Percentiles rank a stretch among this genome's conserved stretches.
These are phyloP conservation scores for Prietella phreatophila DNA, from an alignment of 2,113 vertebrate species.

Conservation along the genomic window DNA sequence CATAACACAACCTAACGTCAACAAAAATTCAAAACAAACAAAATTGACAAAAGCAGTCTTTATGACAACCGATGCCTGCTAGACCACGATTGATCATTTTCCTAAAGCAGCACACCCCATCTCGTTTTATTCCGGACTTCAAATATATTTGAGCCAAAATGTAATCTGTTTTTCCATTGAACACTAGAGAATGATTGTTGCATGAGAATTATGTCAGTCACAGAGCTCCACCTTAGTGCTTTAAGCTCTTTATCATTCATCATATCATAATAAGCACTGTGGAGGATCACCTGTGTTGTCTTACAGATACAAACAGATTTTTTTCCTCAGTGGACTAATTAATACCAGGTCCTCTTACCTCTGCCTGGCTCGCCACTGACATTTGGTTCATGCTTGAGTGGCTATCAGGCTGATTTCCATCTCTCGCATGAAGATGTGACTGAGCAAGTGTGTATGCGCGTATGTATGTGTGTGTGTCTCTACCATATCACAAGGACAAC, in stretches of 20 bases:
- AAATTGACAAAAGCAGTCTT: neutral
- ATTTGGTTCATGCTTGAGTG: constrained; percentile 82
- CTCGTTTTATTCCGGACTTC: neutral
- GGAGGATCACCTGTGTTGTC: constrained; percentile 66
- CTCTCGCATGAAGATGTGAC: constrained; percentile 67
- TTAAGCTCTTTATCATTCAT: constrained; percentile 50
- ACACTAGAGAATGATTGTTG: neutral
- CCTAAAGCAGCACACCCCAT: neutral
- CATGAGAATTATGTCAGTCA: constrained; percentile 12
- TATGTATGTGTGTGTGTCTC: constrained; percentile 56
- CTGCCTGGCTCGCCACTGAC: constrained; percentile 71
- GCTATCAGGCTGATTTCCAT: constrained; percentile 75
- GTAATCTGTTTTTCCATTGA: neutral
- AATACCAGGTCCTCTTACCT: constrained; percentile 68
- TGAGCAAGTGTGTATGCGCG: constrained; percentile 48
- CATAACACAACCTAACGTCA: neutral
- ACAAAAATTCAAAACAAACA: neutral
- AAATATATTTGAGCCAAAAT: neutral
- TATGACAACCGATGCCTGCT: neutral
- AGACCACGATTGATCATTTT: neutral
- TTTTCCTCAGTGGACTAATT: constrained; percentile 69
- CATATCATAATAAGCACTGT: constrained; percentile 57
- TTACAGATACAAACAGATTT: constrained; percentile 60
- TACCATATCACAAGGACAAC: constrained; percentile 64
- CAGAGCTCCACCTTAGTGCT: constrained; percentile 2